Conservation (phyloP, 2,113 vertebrate genomes). For the Malaclemys terrapin region DNA sequence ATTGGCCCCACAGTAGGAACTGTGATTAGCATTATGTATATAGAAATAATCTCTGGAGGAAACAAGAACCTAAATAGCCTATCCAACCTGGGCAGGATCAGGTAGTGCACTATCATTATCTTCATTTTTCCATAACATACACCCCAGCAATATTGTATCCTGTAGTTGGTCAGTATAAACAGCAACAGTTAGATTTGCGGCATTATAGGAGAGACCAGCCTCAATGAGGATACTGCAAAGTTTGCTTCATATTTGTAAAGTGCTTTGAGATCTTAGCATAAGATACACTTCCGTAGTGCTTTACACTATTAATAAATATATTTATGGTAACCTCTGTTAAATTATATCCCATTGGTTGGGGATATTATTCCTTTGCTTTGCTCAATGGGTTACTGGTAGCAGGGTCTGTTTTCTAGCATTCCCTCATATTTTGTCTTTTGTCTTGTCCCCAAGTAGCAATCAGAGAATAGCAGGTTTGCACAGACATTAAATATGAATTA, state of each 20-base stretch:
- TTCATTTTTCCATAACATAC: neutral
- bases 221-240: neutral
- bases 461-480: neutral
- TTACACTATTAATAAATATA: fast-evolving
- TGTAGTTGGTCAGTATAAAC: neutral
- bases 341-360: neutral
- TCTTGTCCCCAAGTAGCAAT: neutral
- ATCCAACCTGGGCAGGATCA: neutral
- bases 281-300: neutral
- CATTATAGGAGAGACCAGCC: neutral
- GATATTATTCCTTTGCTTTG: neutral
- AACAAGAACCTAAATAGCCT: fast-evolving
- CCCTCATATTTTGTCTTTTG: neutral
- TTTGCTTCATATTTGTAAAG: fast-evolving
- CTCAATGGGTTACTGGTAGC: neutral
- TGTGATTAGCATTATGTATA: fast-evolving
- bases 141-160: neutral
- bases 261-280: fast-evolving
- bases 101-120: fast-evolving
- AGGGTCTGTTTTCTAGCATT: neutral
- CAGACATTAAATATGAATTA: neutral
- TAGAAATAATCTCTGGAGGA: neutral
- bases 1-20: neutral
- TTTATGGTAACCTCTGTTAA: fast-evolving
- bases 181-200: neutral